Evolutionary conservation across 2,888 invertebrate genomes (phyloP).

Genomic region (Stenotaenia linearis): DNA sequence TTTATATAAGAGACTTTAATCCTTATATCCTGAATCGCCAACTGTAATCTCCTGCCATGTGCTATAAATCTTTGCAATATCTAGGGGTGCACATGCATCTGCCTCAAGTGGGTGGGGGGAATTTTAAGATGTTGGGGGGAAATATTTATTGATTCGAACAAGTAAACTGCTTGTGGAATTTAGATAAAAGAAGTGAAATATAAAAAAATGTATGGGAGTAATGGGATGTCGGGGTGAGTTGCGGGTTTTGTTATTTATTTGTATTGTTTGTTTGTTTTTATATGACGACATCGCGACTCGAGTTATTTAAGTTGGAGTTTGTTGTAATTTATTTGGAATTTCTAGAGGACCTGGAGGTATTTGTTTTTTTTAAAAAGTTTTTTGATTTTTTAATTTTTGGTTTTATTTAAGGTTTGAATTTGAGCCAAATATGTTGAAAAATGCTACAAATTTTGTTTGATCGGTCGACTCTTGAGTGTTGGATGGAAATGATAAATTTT

Average conservation of each 20-base stretch:
- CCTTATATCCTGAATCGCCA: neutral
- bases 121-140: neutral
- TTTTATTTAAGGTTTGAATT: neutral
- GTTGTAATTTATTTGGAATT: neutral
- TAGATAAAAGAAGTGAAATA: neutral
- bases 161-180: neutral
- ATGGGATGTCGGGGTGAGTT: neutral
- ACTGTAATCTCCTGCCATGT: neutral
- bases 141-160: neutral
- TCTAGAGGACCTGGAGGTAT: neutral
- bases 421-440: neutral
- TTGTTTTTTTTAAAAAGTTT: neutral
- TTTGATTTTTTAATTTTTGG: neutral
- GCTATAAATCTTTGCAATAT: constrained; percentile 4
- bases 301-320: neutral
- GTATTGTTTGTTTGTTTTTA: neutral
- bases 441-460: neutral
- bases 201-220: neutral
- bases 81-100: neutral
- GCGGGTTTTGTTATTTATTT: neutral
- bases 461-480: neutral
- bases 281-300: neutral
- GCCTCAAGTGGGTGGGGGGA: neutral
- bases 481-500: neutral
- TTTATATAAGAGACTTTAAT: neutral